Base-by-base conservation (phyloP, 2,888 invertebrate species). In the Calameuta pallipes region DNA sequence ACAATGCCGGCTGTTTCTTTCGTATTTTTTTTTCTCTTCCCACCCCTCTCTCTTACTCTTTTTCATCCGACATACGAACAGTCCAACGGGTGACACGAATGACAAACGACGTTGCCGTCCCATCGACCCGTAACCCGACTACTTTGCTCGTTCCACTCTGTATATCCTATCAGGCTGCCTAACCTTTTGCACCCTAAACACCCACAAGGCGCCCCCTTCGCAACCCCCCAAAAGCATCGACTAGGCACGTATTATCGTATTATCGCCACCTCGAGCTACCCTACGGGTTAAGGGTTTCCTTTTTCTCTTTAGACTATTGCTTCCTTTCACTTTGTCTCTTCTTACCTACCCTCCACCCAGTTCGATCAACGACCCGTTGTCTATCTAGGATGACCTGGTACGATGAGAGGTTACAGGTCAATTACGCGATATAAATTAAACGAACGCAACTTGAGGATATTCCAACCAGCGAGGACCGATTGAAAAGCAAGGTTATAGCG, bases 1-100 rank as follows among this genome's bases (percentile, higher is more conserved):
- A 89, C 89, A 90, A 90, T 90, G 84, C 86, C 80, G 84, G 83
- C 84, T 84, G 85, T 83, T 84, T 84, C 83, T 83, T 85, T 83
- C 82, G 81, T 80, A 78, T 83, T 83, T 81, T 80, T 79, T 78
- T 78, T 69, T 73, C 80, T 34, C 69, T 37, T 37, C 34, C 13
- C 33, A 69, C 78, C 75, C 71, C 69, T 31, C 73, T 78, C 76
- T 68, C 70, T 71, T 37, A 34, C 75, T 76, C 78, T 75, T 76
- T 78, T 78, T 69, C 35, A 56, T 76, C 68, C 83, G 83, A 85
- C 85, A 85, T 83, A 85, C 82, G 86, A 86, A 86, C 80, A 82
- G 83, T 78, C 73, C 82, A 80, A 85, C 83, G 82, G 82, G 81
- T 81, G 80, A 83, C 77, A 68, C 82, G 85, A 82, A 86, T 87